Percentiles rank a stretch among this genome's conserved stretches.
Conservation (phyloP, 2,888 invertebrate genomes). For the Lycocerus yunnanus region DNA sequence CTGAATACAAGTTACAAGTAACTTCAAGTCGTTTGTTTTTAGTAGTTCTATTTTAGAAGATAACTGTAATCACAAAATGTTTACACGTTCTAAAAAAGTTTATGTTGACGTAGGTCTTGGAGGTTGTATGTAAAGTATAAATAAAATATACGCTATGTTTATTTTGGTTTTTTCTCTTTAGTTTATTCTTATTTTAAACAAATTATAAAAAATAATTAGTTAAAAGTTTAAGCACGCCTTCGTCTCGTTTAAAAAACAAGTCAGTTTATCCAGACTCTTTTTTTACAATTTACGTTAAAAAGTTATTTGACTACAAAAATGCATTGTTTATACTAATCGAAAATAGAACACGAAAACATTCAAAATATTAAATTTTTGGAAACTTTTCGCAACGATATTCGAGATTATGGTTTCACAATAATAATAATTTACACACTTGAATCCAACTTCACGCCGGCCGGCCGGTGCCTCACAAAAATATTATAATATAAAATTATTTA, state of each 20-base stretch:
- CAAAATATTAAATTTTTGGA: background rate
- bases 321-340: background rate
- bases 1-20: background rate
- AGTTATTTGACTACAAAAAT: background rate
- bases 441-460: background rate
- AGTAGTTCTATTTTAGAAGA: conserved; percentile 4
- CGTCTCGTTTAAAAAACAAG: background rate
- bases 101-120: conserved; percentile 3
- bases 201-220: background rate
- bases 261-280: background rate
- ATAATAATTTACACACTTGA: background rate
- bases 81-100: background rate
- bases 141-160: background rate
- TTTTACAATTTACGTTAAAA: background rate
- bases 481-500: too few relatives aligned
- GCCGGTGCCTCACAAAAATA: background rate
- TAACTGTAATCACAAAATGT: conserved; percentile 4
- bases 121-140: background rate
- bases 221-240: background rate
- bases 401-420: background rate
- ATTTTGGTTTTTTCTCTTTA: background rate
- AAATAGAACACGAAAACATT: background rate
- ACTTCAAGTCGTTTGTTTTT: background rate
- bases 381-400: background rate
- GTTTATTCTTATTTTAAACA: background rate